phyloP scores from a whole-genome alignment of 2,888 invertebrate species.

The Limenitis camilla region DNA sequence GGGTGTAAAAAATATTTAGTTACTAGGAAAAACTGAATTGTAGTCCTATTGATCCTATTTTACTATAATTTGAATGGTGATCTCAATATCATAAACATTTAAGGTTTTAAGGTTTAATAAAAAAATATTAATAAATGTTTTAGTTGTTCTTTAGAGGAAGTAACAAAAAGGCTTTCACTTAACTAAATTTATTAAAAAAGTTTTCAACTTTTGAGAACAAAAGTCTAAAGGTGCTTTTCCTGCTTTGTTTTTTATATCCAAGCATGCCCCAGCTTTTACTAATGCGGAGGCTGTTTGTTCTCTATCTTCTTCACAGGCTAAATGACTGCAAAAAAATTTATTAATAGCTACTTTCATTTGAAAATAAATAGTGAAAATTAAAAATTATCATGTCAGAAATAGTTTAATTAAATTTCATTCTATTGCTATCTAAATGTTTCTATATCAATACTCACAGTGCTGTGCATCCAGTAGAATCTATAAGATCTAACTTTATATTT shows the following conservation, averaged over 20 bases:
- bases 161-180: constrained; percentile 5
- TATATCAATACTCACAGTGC: constrained; percentile 71
- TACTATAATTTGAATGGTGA: too few species aligned
- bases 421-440: neutral
- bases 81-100: too few species aligned
- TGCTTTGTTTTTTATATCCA: constrained; percentile 77
- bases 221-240: constrained; percentile 79
- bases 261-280: constrained; percentile 77
- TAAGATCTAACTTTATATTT: constrained; percentile 70
- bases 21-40: too few species aligned
- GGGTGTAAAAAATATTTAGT: too few species aligned
- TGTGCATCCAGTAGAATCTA: constrained; percentile 83
- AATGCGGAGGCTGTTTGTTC: constrained; percentile 79
- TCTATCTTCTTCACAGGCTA: constrained; percentile 87
- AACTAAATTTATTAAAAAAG: constrained; percentile 22
- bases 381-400: neutral
- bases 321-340: constrained; percentile 72
- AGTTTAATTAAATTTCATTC: neutral
- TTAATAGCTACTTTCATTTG: neutral
- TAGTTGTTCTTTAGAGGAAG: too few species aligned
- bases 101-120: too few species aligned
- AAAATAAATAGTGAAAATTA: neutral
- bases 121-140: too few species aligned
- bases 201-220: constrained; percentile 52
- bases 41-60: too few species aligned